Evolutionary conservation across 2,888 invertebrate species (phyloP).

Genomic region (Maniola hyperantus): DNA sequence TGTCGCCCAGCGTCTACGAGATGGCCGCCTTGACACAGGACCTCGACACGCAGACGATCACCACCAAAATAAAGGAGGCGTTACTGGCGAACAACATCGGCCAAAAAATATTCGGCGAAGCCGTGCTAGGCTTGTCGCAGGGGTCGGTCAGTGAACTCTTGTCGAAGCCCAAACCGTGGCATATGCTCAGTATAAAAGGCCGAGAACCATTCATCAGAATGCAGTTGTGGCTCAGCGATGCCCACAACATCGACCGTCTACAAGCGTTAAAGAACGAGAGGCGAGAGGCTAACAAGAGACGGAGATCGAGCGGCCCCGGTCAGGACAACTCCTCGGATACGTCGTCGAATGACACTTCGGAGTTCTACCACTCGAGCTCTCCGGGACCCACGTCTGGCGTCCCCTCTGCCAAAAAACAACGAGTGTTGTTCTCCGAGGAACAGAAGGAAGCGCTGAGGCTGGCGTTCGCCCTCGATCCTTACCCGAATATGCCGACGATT

Average conservation of each 20-base stretch:
- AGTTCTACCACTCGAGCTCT: conserved; percentile 93
- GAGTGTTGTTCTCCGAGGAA: conserved; percentile 98
- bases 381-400: conserved; percentile 89
- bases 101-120: conserved; percentile 99
- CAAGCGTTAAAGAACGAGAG: conserved; percentile 95
- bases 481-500: conserved; percentile 97
- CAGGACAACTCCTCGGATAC: conserved; percentile 95
- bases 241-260: conserved; percentile 96
- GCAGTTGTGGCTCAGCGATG: conserved; percentile 98
- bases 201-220: conserved; percentile 97
- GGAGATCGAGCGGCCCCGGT: conserved; percentile 91
- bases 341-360: conserved; percentile 93
- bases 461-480: conserved; percentile 97
- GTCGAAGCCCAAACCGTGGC: conserved; percentile 99
- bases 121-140: conserved; percentile 97
- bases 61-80: conserved; percentile 98
- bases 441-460: conserved; percentile 97
- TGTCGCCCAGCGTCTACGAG: conserved; percentile 98
- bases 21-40: conserved; percentile 98
- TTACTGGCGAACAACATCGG: conserved; percentile 98
- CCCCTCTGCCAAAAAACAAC: conserved; percentile 95
- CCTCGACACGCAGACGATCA: conserved; percentile 97
- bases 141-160: conserved; percentile 98
- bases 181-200: conserved; percentile 98
- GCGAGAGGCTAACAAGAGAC: conserved; percentile 94